Evolutionary conservation across 2,113 vertebrate genomes (phyloP), one percentile per base, ranked within the genome.

Genomic region (Tauraco erythrolophus): DNA sequence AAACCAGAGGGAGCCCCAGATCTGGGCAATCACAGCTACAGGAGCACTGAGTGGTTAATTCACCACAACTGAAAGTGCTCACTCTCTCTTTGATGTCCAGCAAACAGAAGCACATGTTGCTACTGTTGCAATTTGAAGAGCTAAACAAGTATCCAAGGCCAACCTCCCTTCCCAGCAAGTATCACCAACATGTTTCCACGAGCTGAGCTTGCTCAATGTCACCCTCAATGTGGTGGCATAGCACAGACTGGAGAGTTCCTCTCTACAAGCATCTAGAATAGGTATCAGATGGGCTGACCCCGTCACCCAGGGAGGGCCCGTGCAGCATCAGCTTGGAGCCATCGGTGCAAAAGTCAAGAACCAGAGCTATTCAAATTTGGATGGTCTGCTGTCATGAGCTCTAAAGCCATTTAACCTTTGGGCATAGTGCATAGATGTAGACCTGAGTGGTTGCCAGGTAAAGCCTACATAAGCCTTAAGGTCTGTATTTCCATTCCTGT

Each of bases 221-320:
- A 56, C 41, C 7, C 17, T 24, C 24, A 83, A 14, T 0, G 1
- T 4, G 83, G 51, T 7, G 10, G n/a, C 31, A 64, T 1, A 64
- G 53, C 64, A 80, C 21, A 88, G 31, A 19, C 3, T 25, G 10
- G 15, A 60, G 60, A 14, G 4, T 14, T 93, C 30, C 33, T 70
- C 33, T 68, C 37, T 65, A 46, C 22, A 76, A 33, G 48, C 28
- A 66, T 19, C 18, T 79, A 41, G 19, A 11, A 35, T 3, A 71
- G 11, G 7, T 62, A 33, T 51, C 27, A 51, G 25, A 27, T 31
- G 27, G 41, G 24, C 18, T 43, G 15, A 60, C 13, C 4, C 46
- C 24, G 57, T 41, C 23, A 68, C 48, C 3, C 41, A 33, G 10
- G 28, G 6, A 4, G 77, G 39, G 39, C 25, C 53, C 16, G 7